Evolutionary conservation across 2,113 vertebrate species (phyloP), one percentile per base, ranked within the genome.

Genomic region (Ginglymostoma cirratum): DNA sequence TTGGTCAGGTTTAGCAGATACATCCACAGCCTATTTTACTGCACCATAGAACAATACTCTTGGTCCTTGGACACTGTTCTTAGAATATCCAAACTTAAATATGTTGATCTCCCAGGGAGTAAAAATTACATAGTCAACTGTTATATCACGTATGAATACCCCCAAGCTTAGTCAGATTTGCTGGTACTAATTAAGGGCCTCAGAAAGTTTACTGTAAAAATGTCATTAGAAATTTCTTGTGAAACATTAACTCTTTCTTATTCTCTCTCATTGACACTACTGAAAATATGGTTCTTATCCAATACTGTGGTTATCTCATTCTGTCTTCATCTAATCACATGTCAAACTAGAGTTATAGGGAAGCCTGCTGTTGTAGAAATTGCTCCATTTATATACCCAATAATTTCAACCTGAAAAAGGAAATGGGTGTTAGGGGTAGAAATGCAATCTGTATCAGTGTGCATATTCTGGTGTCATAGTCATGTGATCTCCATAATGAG

Each of bases 161-260:
- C 42, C 38, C 66, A 70, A 14, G 10, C 93, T 45, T 38, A 69
- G 69, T 72, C 12, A 30, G 67, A 15, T 48, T 94, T 69, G 45
- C 45, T 69, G 52, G 67, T 76, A 76, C 94, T 95, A 95, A 72
- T 95, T 69, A 95, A 95, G 34, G 38, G 15, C 61, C n/a, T 67
- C 19, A n/a, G 80, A 83, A 19, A 23, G 19, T 66, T 93, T 38
- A 90, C 27, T 55, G 80, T 42, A 83, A 42, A 48, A 21, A 42
- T 66, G 1, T 21, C 30, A n/a, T 15, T 66, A 8, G 61, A 93
- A 92, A 38, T 5, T 67, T 93, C 61, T 67, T 65, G 17, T 10
- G 5, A 66, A 38, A n/a, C 19, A 93, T 93, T 93, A 93, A 67
- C 89, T 38, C 61, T 65, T 93, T 67, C n/a, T 6, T 38, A 66